Evolutionary conservation across 2,797 vertebrate genomes (phyloP).

Genomic region (Philypnodon macrostomus): DNA sequence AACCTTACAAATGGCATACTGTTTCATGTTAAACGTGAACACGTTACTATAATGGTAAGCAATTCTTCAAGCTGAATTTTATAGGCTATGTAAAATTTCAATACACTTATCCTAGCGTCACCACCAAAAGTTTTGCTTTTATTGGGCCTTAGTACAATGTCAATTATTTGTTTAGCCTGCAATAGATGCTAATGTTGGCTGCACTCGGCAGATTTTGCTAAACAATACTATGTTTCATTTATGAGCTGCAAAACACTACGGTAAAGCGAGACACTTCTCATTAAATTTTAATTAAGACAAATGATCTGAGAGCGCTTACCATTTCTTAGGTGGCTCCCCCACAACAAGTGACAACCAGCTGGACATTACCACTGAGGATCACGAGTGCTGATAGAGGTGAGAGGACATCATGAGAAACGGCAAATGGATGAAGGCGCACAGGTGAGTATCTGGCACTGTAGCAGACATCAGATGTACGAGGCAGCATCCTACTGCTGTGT

Average conservation of each 20-base stretch:
- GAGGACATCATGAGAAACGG: constrained; percentile 15
- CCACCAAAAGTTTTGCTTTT: neutral
- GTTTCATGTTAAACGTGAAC: no score
- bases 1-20: no score
- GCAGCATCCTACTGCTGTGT: constrained; percentile 14
- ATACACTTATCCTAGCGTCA: no score
- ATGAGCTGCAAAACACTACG: constrained; percentile 86
- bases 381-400: constrained; percentile 32
- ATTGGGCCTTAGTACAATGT: constrained; percentile 31
- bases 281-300: constrained; percentile 98
- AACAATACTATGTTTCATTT: constrained; percentile 91
- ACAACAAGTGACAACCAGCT: constrained; percentile 78
- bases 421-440: constrained; percentile 26
- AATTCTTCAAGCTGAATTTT: no score
- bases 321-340: constrained; percentile 85
- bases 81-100: no score
- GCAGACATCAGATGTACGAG: constrained; percentile 14
- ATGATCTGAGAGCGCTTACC: constrained; percentile 85
- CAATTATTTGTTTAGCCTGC: constrained; percentile 41
- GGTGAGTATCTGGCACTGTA: constrained; percentile 14
- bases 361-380: constrained; percentile 76
- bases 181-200: constrained; percentile 52
- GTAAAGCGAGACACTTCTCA: constrained; percentile 89
- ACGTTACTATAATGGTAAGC: no score
- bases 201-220: constrained; percentile 81